phyloP scores from a whole-genome alignment of 2,797 vertebrate species.

The Pseudopleuronectes americanus region DNA sequence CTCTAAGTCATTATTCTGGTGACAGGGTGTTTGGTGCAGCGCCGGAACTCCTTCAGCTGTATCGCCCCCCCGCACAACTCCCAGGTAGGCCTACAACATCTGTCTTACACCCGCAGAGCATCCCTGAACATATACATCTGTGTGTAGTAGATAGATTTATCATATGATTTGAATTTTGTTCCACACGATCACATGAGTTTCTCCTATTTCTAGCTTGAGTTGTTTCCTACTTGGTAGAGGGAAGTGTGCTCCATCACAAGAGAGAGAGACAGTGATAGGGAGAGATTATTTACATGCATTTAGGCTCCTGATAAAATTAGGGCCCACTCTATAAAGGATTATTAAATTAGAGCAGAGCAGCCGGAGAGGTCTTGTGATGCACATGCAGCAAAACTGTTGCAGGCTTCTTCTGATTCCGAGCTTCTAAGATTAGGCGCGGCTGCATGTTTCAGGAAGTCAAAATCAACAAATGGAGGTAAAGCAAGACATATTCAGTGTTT shows the following conservation, averaged over 20 bases:
- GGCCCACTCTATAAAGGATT: conserved; percentile 59
- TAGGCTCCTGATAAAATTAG: conserved; percentile 71
- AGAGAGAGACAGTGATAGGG: conserved; percentile 8
- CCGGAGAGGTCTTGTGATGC: conserved; percentile 74
- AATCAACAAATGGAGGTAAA: conserved; percentile 74
- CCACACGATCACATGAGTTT: conserved; percentile 23
- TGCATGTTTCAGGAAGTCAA: conserved; percentile 79
- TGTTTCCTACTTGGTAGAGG: conserved; percentile 26
- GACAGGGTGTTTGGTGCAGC: conserved; percentile 47
- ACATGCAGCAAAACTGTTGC: conserved; percentile 51
- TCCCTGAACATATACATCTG: background rate
- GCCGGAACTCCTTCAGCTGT: conserved; percentile 53
- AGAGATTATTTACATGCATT: conserved; percentile 62
- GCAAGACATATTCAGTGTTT: conserved; percentile 17
- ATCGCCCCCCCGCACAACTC: conserved; percentile 32
- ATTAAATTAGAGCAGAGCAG: conserved; percentile 68
- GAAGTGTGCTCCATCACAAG: conserved; percentile 50
- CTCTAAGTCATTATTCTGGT: conserved; percentile 59
- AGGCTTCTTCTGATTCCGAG: conserved; percentile 2
- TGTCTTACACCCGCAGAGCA: background rate
- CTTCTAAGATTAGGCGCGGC: conserved; percentile 69
- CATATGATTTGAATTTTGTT: conserved; percentile 7
- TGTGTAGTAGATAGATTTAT: background rate
- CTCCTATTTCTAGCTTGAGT: conserved; percentile 25
- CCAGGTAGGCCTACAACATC: conserved; percentile 72